phyloP scores from a whole-genome alignment of 2,113 vertebrate genomes.

The Elachura formosa region DNA sequence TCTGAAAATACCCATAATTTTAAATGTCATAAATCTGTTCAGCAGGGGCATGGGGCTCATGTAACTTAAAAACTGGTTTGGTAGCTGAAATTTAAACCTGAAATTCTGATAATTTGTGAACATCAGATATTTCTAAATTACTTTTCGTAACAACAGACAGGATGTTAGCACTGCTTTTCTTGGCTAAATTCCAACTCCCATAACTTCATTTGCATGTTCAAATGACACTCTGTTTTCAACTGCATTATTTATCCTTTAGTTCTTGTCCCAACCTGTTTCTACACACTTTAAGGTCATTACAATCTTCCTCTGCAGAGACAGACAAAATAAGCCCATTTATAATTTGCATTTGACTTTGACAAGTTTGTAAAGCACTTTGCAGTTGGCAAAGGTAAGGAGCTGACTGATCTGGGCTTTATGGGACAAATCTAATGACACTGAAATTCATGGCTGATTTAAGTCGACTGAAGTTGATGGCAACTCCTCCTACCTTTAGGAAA shows the following conservation, averaged over 20 bases:
- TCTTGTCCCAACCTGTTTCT: neutral
- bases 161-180: neutral
- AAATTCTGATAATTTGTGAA: neutral
- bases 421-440: neutral
- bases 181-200: neutral
- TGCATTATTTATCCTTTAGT: neutral
- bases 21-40: neutral
- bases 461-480: neutral
- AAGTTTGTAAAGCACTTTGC: neutral
- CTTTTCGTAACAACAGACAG: neutral
- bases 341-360: neutral
- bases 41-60: neutral
- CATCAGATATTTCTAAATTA: neutral
- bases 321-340: neutral
- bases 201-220: conserved; percentile 47
- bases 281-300: neutral
- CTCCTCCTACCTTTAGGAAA: neutral
- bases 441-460: neutral
- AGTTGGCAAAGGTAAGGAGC: neutral
- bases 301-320: neutral
- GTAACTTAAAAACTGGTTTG: neutral
- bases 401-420: neutral
- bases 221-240: conserved; percentile 1
- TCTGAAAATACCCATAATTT: neutral
- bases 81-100: neutral